Evolutionary conservation across 2,888 invertebrate genomes (phyloP).

Genomic region (Eilema griseolum): DNA sequence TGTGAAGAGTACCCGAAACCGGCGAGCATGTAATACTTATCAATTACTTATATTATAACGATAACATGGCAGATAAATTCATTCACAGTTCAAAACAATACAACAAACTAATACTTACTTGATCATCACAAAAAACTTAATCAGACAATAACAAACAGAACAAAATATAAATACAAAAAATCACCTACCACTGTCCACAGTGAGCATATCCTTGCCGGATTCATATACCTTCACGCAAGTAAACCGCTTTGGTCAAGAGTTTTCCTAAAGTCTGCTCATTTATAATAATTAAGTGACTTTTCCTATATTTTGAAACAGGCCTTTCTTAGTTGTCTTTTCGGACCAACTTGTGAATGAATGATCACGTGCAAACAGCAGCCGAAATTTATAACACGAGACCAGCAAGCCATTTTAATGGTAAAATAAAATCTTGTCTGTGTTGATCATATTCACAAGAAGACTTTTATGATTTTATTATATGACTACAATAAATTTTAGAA

Average conservation of each 20-base stretch:
- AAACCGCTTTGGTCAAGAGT: too few species aligned
- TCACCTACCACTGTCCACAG: conserved; percentile 21
- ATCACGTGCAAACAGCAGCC: background rate
- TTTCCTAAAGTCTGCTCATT: too few species aligned
- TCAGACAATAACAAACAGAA: background rate
- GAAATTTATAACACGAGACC: background rate
- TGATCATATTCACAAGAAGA: background rate
- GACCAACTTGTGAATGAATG: background rate
- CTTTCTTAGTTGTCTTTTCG: background rate
- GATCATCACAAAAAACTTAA: conserved; percentile 10
- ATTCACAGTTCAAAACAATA: background rate
- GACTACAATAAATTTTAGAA: background rate
- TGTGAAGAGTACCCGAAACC: too few species aligned
- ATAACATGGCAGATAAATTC: background rate
- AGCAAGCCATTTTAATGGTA: background rate
- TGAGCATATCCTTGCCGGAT: too few species aligned
- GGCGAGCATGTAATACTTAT: too few species aligned
- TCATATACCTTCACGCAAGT: too few species aligned
- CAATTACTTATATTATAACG: background rate
- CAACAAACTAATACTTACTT: background rate
- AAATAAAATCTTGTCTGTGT: background rate
- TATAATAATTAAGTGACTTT: too few species aligned
- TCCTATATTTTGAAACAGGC: background rate
- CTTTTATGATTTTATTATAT: background rate
- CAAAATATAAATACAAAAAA: background rate